Percentiles rank a stretch among this genome's conserved stretches.
Evolutionary conservation across 2,888 invertebrate species (phyloP).

Genomic region (Pterostichus niger): DNA sequence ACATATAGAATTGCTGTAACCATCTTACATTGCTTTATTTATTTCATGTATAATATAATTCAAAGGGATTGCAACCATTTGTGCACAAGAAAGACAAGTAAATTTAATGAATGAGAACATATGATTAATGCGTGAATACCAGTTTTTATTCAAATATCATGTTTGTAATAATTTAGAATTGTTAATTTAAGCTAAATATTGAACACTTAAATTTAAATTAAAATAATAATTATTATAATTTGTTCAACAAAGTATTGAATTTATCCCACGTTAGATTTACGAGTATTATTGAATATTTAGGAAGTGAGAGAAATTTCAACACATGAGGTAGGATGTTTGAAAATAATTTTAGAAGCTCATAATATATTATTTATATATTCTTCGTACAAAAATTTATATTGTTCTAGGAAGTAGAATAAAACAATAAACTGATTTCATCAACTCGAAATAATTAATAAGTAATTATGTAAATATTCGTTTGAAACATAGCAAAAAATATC

Average conservation of each 20-base stretch:
- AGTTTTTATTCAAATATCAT: not conserved
- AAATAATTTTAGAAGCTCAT: not conserved
- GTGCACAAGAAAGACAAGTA: too few relatives aligned
- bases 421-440: not conserved
- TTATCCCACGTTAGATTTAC: not conserved
- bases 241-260: not conserved
- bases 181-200: conserved; percentile 18
- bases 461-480: not conserved
- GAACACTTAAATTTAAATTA: conserved; percentile 11
- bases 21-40: too few relatives aligned
- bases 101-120: too few relatives aligned
- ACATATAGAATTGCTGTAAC: too few relatives aligned
- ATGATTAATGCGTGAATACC: too few relatives aligned
- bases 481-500: not conserved
- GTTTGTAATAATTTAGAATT: conserved; percentile 2
- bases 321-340: not conserved
- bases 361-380: not conserved
- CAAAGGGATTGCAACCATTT: too few relatives aligned
- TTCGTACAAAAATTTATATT: not conserved
- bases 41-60: too few relatives aligned
- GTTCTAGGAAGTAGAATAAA: not conserved
- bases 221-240: not conserved
- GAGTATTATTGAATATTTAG: not conserved
- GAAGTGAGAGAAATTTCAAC: conserved; percentile 17
- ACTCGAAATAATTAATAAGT: not conserved